Percentiles rank a stretch among this genome's conserved stretches.
Evolutionary conservation across 2,113 vertebrate species (phyloP).

Genomic region (Neoarius graeffei): DNA sequence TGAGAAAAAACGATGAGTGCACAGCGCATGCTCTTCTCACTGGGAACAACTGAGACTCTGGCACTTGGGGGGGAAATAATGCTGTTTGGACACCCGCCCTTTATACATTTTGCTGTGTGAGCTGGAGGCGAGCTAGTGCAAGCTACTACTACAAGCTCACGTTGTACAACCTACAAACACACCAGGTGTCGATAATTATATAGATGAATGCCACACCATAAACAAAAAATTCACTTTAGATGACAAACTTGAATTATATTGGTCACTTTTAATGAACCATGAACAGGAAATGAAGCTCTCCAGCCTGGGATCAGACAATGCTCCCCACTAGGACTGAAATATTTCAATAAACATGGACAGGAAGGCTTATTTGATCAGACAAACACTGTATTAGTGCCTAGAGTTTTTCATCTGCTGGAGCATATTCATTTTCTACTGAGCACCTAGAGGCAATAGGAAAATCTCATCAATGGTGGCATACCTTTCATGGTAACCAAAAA

Average conservation of each 20-base stretch:
- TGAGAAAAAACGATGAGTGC: too few species aligned
- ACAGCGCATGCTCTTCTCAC: too few species aligned
- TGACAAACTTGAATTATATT: not conserved
- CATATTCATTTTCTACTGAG: not conserved
- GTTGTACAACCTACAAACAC: not conserved
- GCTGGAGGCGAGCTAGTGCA: too few species aligned
- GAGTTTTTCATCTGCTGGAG: not conserved
- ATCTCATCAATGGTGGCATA: slow-evolving; percentile 32
- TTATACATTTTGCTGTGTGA: too few species aligned
- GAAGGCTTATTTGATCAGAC: slow-evolving; percentile 27
- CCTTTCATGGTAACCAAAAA: slow-evolving; percentile 11
- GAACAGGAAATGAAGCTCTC: slow-evolving; percentile 11
- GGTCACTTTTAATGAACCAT: slow-evolving; percentile 20
- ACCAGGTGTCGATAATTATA: not conserved
- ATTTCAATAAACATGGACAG: slow-evolving; percentile 24
- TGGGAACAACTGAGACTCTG: too few species aligned
- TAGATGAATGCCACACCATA: not conserved
- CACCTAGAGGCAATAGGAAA: slow-evolving; percentile 19
- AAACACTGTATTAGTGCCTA: slow-evolving; percentile 2
- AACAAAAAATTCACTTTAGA: slow-evolving; percentile 3
- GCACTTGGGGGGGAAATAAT: too few species aligned
- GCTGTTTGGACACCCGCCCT: too few species aligned
- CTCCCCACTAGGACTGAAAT: slow-evolving; percentile 27
- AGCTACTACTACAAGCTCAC: too few species aligned
- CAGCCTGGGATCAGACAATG: slow-evolving; percentile 40